Evolutionary conservation across 2,797 vertebrate species (phyloP), one percentile per base, ranked within the genome.

Genomic region (Phyllotis vaccarum): DNA sequence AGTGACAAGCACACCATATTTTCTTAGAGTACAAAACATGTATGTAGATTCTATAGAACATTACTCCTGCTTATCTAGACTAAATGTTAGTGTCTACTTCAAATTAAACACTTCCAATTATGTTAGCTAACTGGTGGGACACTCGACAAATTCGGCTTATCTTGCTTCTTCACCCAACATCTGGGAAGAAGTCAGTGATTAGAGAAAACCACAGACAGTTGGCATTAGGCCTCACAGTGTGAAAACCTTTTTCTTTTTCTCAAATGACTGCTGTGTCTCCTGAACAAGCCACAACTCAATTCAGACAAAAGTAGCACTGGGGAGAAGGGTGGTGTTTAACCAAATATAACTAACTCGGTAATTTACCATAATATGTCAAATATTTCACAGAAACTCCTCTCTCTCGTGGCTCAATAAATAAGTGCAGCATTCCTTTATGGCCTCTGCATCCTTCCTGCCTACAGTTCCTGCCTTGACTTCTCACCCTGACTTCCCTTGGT

Each of bases 141-240:
- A 82, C 13, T 17, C 46, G 64, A 76, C 31, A 82, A 49, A 88
- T 80, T 80, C 24, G 46, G 90, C 43, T 19, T 76, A 49, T 21
- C 85, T 87, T 78, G 37, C 66, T 90, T 93, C 76, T 87, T 87
- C 29, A 75, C 58, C 16, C 43, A 95, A 16, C 46, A 70, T 34
- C 93, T 78, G 43, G 68, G 43, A 95, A 96, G 34, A 89, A 96
- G 92, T 79, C 40, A 94, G 34, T 21, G 68, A 86, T 46, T 72
- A 70, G 5, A 22, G 64, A 40, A 52, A 90, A 21, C 10, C 43
- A 86, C 3, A 89, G 16, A 80, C 46, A n/a, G 19, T 27, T 58
- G 60, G 66, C n/a, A 10, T 43, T 27, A 93, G 60, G 24, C 72
- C 34, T 52, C 21, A 40, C 22, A 13, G 14, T 13, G 10, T 24